phyloP scores from a whole-genome alignment of 2,888 invertebrate species.

The Thumatha senex region DNA sequence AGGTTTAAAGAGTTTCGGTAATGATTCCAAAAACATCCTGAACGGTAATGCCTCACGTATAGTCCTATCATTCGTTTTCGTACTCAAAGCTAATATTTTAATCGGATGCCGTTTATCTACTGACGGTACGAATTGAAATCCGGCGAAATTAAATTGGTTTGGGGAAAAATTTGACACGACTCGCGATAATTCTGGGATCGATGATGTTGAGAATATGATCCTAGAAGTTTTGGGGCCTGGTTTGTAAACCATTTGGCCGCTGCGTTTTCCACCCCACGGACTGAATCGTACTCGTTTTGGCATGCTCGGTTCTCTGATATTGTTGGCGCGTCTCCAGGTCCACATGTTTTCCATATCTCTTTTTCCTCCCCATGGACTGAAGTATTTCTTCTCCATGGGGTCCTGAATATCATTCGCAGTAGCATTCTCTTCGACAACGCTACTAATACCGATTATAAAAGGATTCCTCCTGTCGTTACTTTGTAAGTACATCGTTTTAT shows the following conservation, averaged over 20 bases:
- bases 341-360: conserved; percentile 61
- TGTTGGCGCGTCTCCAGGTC: conserved; percentile 67
- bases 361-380: conserved; percentile 78
- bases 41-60: conserved; percentile 64
- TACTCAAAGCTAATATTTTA: conserved; percentile 60
- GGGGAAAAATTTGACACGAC: conserved; percentile 65
- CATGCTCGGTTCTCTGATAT: conserved; percentile 70
- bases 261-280: conserved; percentile 77
- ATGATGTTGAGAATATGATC: conserved; percentile 62
- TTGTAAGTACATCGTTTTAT: conserved; percentile 49
- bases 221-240: conserved; percentile 61
- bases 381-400: conserved; percentile 59
- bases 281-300: conserved; percentile 76
- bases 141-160: conserved; percentile 51
- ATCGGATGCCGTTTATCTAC: conserved; percentile 66
- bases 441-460: conserved; percentile 36
- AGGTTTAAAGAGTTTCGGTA: conserved; percentile 62
- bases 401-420: conserved; percentile 27
- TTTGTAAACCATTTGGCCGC: conserved; percentile 69
- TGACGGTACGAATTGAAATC: conserved; percentile 59
- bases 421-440: conserved; percentile 43
- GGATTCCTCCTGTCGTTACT: conserved; percentile 42
- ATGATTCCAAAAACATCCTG: conserved; percentile 55
- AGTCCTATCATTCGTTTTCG: conserved; percentile 50
- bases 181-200: conserved; percentile 64